Evolutionary conservation across 2,797 vertebrate species (phyloP).

Genomic region (Falco rusticolus): DNA sequence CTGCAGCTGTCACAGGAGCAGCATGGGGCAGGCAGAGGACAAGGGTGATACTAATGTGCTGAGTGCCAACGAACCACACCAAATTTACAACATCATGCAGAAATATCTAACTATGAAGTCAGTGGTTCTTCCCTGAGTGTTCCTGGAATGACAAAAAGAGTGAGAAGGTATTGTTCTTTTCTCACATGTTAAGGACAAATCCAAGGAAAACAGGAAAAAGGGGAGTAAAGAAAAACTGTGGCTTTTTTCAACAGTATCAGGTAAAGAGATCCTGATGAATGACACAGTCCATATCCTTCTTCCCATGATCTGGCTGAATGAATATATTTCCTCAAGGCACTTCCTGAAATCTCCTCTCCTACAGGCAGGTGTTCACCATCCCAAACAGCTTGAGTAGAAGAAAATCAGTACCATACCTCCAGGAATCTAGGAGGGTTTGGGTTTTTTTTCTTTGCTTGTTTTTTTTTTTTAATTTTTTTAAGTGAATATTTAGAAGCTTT

Average conservation of each 20-base stretch:
- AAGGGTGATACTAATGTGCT: background rate
- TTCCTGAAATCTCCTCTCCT: background rate
- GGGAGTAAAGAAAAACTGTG: background rate
- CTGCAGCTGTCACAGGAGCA: background rate
- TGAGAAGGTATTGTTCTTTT: background rate
- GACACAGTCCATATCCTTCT: background rate
- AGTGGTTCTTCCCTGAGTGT: background rate
- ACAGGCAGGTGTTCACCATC: background rate
- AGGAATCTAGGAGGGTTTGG: background rate
- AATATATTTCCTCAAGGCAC: background rate
- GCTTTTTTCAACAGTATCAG: accelerated
- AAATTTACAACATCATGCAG: background rate
- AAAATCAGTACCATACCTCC: background rate
- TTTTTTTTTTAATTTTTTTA: background rate
- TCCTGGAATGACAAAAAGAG: background rate
- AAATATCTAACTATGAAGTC: background rate
- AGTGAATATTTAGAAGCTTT: background rate
- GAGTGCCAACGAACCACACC: background rate
- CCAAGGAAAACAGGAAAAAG: background rate
- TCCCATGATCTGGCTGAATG: background rate
- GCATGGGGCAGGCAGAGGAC: background rate
- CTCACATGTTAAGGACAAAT: background rate
- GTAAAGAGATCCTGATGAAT: background rate
- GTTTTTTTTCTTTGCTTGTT: background rate
- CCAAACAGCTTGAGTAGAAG: background rate